These are phyloP conservation scores for Cosmorhoe ocellata DNA, from an alignment of 2,888 invertebrate genomes.

Conservation along the genomic window DNA sequence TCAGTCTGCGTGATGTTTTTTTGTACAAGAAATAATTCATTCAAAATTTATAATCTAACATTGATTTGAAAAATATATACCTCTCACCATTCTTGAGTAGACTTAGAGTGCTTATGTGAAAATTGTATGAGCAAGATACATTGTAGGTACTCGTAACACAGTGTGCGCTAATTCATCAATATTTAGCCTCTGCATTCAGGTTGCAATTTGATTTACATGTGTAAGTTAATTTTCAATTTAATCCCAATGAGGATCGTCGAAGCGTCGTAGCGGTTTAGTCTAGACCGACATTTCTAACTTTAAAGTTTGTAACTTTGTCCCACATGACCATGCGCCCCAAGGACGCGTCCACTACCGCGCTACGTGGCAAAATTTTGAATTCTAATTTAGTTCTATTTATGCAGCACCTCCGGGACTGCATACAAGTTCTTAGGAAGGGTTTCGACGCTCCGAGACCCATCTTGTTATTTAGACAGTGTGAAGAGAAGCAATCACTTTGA, in stretches of 20 bases:
- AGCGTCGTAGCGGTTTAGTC: conserved; percentile 50
- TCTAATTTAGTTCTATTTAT: conserved; percentile 70
- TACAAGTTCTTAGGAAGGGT: conserved; percentile 18
- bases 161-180: too few relatives aligned
- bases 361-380: conserved; percentile 58
- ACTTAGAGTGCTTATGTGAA: too few relatives aligned
- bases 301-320: conserved; percentile 70
- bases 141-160: too few relatives aligned
- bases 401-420: conserved; percentile 57
- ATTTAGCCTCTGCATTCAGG: too few relatives aligned
- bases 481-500: conserved; percentile 31
- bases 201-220: conserved; percentile 56
- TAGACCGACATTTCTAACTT: conserved; percentile 65
- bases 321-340: conserved; percentile 45
- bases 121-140: too few relatives aligned
- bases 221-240: conserved; percentile 62
- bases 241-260: conserved; percentile 63
- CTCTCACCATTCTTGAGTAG: too few relatives aligned
- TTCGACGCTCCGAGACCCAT: conserved; percentile 8
- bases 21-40: too few relatives aligned
- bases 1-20: not conserved
- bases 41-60: too few relatives aligned
- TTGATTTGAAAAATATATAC: too few relatives aligned
- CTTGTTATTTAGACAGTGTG: conserved; percentile 30
- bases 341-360: conserved; percentile 50